Base-by-base conservation (phyloP, 2,888 invertebrate species). In the Spodoptera littoralis region DNA sequence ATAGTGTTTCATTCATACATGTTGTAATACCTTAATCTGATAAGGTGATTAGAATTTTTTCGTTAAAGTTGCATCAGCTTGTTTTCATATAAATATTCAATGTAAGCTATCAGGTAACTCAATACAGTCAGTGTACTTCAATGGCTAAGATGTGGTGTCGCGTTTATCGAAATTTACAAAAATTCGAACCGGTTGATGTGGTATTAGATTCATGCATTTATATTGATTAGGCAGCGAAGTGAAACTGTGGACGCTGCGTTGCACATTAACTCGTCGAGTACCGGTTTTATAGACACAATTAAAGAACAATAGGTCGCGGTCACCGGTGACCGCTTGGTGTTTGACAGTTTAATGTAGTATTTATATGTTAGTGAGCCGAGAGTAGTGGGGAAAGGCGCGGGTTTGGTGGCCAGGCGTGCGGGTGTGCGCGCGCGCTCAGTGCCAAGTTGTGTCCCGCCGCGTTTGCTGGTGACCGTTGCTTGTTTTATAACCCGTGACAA, bases 401-500 rank as follows among this genome's bases (percentile, higher is more conserved):
- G 77, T 80, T 67, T 75, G 75, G 82, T 73, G 73, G 76, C 66
- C 78, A 69, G 58, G 58, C 61, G 66, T 43, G 70, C 57, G 57
- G 30, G 81, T 71, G 84, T 67, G 86, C 86, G 84, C 86, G 87
- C 88, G 83, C 87, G 80, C 81, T 85, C 88, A 90, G 91, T 91
- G 72, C 70, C 75, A 68, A 80, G 80, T 80, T 80, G 78, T 83
- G 82, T 82, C 86, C 90, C 84, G 84, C 78, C 91, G 93, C 90
- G 92, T 84, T 82, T 89, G 86, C 88, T 88, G 84, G 90, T 91
- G 88, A 85, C 79, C 77, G 81, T 75, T 77, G 70, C 63, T 81
- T 77, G 72, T 61, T 74, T 75, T 66, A 65, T 65, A 70, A 84
- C 84, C 85, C 91, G 94, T 94, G 94, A 94, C 94, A 94, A 94